These are phyloP conservation scores for Lateolabrax maculatus DNA, from an alignment of 2,797 vertebrate species.

Conservation along the genomic window DNA sequence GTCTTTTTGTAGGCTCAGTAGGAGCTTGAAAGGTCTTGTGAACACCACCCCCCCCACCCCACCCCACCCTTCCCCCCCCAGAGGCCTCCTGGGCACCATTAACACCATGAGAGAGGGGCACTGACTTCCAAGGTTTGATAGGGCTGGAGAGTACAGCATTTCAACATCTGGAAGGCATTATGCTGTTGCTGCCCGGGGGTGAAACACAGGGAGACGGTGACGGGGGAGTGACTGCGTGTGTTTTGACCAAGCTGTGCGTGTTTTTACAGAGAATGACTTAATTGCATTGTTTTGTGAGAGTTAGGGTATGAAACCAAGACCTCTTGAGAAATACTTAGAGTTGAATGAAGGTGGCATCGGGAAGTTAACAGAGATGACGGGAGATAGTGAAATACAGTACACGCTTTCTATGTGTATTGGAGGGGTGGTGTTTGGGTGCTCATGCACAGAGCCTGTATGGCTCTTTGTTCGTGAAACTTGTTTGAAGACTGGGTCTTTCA, in stretches of 20 bases:
- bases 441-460: conserved; percentile 67
- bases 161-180: conserved; percentile 87
- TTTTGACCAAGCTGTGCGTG: conserved; percentile 58
- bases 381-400: conserved; percentile 55
- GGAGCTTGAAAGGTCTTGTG: conserved; percentile 67
- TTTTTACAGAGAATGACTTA: conserved; percentile 56
- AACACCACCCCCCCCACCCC: conserved; percentile 30
- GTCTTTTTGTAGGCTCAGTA: conserved; percentile 69
- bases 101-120: conserved; percentile 74
- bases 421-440: conserved; percentile 29
- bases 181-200: conserved; percentile 75
- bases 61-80: conserved; percentile 27
- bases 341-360: conserved; percentile 40
- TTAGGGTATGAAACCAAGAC: conserved; percentile 39
- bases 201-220: conserved; percentile 68
- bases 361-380: conserved; percentile 52
- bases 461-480: conserved; percentile 79
- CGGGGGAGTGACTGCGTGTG: conserved; percentile 51
- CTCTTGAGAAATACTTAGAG: conserved; percentile 49
- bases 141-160: conserved; percentile 74
- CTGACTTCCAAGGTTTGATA: conserved; percentile 77
- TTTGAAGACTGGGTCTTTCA: conserved; percentile 79
- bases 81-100: conserved; percentile 81
- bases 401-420: conserved; percentile 37
- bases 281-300: conserved; percentile 68